Percentiles rank a stretch among this genome's conserved stretches.
phyloP scores from a whole-genome alignment of 2,113 vertebrate species.

The Hemichromis elongatus region DNA sequence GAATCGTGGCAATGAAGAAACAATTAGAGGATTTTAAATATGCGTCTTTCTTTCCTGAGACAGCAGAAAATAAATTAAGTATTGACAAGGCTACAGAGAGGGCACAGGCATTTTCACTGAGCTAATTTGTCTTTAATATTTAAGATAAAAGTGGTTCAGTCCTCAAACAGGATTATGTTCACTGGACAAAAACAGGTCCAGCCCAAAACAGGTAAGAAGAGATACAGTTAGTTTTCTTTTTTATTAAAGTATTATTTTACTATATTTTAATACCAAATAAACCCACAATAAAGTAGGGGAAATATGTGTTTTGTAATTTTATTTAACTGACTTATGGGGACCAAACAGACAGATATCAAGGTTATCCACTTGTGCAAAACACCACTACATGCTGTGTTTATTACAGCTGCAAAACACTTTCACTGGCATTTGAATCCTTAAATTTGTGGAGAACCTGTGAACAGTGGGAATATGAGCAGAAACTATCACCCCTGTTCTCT shows the following conservation, averaged over 20 bases:
- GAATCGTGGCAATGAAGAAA: conserved; percentile 5
- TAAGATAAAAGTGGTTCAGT: background rate
- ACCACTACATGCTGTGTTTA: background rate
- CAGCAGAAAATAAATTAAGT: conserved; percentile 52
- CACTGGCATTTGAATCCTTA: background rate
- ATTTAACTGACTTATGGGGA: no score
- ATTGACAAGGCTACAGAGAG: conserved; percentile 36
- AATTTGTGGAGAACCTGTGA: background rate
- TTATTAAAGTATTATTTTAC: background rate
- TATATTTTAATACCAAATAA: background rate
- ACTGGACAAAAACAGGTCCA: background rate
- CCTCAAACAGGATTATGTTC: background rate
- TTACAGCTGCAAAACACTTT: background rate
- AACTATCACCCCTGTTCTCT: background rate
- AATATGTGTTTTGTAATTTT: no score
- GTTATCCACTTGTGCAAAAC: background rate
- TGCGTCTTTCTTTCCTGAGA: conserved; percentile 31
- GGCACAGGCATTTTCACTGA: background rate
- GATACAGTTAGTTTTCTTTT: background rate
- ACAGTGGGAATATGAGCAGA: background rate
- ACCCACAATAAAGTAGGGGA: background rate
- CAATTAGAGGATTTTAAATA: conserved; percentile 36
- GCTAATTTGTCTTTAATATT: background rate
- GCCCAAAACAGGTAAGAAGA: background rate
- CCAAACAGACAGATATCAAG: background rate